phyloP scores from a whole-genome alignment of 2,888 invertebrate species.

The Drosophila ustulata region DNA sequence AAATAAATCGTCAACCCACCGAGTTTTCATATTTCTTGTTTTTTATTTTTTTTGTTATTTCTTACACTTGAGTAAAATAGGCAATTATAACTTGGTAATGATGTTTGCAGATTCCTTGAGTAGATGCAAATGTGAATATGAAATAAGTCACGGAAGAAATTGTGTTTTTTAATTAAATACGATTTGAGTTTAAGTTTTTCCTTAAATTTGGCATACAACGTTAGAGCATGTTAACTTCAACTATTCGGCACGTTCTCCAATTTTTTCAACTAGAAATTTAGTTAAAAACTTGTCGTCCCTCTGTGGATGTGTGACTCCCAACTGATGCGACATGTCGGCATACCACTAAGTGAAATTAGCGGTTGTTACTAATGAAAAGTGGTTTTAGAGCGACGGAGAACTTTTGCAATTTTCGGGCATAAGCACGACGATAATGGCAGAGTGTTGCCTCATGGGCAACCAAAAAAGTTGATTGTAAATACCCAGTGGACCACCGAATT shows the following conservation, averaged over 20 bases:
- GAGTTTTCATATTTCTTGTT: conserved; percentile 13
- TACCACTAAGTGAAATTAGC: conserved; percentile 79
- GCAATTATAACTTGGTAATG: conserved; percentile 29
- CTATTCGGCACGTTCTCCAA: conserved; percentile 9
- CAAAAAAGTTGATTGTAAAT: conserved; percentile 29
- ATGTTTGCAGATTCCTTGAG: background rate
- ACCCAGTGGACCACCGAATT: conserved; percentile 6
- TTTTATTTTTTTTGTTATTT: background rate
- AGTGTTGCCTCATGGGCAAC: conserved; percentile 15
- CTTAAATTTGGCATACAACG: background rate
- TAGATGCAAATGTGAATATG: background rate
- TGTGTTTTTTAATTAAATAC: background rate
- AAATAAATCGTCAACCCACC: conserved; percentile 20
- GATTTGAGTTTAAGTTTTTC: background rate
- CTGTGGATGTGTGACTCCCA: conserved; percentile 22
- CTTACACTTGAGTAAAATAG: conserved; percentile 6
- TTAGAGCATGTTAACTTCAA: conserved; percentile 6
- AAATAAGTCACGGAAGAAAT: conserved; percentile 1
- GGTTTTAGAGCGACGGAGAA: conserved; percentile 57
- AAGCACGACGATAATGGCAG: conserved; percentile 49
- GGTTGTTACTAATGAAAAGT: conserved; percentile 80
- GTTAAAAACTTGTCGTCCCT: conserved; percentile 55
- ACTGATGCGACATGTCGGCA: conserved; percentile 67
- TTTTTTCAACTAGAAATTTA: conserved; percentile 41
- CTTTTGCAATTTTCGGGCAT: conserved; percentile 55